Percentiles rank a stretch among this genome's conserved stretches.
Evolutionary conservation across 2,797 vertebrate genomes (phyloP).

Genomic region (Ficedula albicollis): DNA sequence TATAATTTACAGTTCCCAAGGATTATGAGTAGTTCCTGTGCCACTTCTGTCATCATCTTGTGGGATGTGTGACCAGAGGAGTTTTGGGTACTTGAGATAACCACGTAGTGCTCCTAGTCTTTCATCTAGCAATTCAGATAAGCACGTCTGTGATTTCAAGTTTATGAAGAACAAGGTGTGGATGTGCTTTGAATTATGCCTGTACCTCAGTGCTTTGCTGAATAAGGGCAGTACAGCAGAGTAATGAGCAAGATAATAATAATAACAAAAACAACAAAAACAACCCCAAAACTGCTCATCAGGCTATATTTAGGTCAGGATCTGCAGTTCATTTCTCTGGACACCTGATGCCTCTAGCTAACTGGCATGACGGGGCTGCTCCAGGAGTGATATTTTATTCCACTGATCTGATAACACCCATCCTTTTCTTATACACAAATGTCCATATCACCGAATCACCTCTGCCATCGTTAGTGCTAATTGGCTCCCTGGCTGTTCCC

Average conservation of each 20-base stretch:
- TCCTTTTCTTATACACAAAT: not conserved
- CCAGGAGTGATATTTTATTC: slow-evolving; percentile 4
- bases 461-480: slow-evolving; percentile 46
- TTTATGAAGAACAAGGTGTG: not conserved
- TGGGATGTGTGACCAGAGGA: not conserved
- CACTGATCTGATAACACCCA: not conserved
- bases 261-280: not conserved
- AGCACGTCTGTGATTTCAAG: not conserved
- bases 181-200: not conserved
- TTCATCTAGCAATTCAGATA: not conserved
- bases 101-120: not conserved
- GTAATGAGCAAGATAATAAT: not conserved
- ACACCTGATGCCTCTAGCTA: not conserved
- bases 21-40: not conserved
- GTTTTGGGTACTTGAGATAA: not conserved
- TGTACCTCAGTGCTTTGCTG: not conserved
- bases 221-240: not conserved
- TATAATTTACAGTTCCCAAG: not conserved
- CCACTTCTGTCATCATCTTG: not conserved
- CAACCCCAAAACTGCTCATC: not conserved
- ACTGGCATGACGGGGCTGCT: not conserved
- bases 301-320: not conserved
- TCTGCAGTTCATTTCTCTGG: not conserved
- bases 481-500: slow-evolving; percentile 10
- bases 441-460: slow-evolving; percentile 3